Evolutionary conservation across 2,888 invertebrate genomes (phyloP), one percentile per base, ranked within the genome.

Genomic region (Athalia cordata): DNA sequence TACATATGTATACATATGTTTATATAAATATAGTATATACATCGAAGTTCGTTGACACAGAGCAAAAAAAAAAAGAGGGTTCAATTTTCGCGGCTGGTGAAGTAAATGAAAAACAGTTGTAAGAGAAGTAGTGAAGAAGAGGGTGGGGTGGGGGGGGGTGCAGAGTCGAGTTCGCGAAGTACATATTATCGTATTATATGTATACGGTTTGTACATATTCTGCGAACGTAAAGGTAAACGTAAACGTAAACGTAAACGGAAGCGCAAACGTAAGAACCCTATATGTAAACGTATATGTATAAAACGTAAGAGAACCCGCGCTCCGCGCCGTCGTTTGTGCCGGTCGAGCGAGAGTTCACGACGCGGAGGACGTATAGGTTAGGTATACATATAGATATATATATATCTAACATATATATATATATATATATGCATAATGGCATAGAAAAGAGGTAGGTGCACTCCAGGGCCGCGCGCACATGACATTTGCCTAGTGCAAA

Each of bases 21-120:
- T 7, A 59, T 11, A 66, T 8, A 66, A 47, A 66, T n/a, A 13
- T 47, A 49, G n/a, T n/a, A n/a, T n/a, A 49, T 5, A 52, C 45
- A 72, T 72, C 77, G 84, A 70, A 84, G 87, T 87, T 88, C 88
- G 87, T 85, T 87, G 88, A 88, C 88, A 87, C 86, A 85, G 81
- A 85, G 87, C n/a, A n/a, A n/a, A n/a, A n/a, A n/a, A n/a, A n/a
- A n/a, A 86, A 86, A 87, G 29, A 29, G 1, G 29, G 88, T 88
- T 86, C 84, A 86, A 85, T 86, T 87, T 85, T 85, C 82, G 81
- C 81, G 81, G 81, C 79, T n/a, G 64, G 79, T 57, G 47, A 15
- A 29, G 78, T 5, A 64, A n/a, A 13, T 59, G 64, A 45, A n/a
- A 45, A 11, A 45, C 29, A 45, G 64, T 64, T 70, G 59, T 70